Evolutionary conservation across 2,888 invertebrate genomes (phyloP).

Genomic region (Therioaphis trifolii): DNA sequence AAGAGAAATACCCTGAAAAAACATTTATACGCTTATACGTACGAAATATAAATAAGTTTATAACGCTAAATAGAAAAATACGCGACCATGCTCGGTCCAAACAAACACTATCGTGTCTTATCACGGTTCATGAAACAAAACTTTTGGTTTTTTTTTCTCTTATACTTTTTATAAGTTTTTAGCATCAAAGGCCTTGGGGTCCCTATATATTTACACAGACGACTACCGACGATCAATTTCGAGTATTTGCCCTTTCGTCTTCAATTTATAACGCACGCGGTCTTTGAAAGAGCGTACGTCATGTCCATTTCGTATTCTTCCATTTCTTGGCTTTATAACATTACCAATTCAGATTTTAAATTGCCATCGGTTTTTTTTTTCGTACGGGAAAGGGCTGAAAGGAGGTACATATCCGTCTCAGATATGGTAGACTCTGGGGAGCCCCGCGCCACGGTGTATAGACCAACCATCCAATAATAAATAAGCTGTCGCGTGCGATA

Average conservation of each 20-base stretch:
- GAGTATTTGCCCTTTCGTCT: constrained; percentile 46
- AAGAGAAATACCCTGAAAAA: no score
- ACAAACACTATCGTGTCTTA: not conserved
- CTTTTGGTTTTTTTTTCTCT: not conserved
- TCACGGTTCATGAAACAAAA: constrained; percentile 15
- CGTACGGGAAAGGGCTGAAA: not conserved
- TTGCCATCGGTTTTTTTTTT: constrained; percentile 14
- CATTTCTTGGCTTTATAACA: constrained; percentile 13
- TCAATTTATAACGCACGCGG: constrained; percentile 29
- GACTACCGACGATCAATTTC: constrained; percentile 28
- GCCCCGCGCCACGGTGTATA: not conserved
- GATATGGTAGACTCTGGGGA: not conserved
- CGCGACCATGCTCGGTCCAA: not conserved
- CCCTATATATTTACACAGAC: constrained; percentile 23
- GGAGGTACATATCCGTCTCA: not conserved
- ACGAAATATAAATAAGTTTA: no score
- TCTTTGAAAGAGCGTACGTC: constrained; percentile 18
- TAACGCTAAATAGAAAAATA: not conserved
- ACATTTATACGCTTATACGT: no score
- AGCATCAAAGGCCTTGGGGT: not conserved
- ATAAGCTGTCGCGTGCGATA: not conserved
- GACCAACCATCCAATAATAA: not conserved
- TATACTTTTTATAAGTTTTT: not conserved
- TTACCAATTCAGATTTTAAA: constrained; percentile 59
- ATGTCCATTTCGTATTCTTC: constrained; percentile 43